Evolutionary conservation across 1,140 invertebrate genomes (phyloP), one percentile per base, ranked within the genome.

Genomic region (Saccostrea cuccullata): DNA sequence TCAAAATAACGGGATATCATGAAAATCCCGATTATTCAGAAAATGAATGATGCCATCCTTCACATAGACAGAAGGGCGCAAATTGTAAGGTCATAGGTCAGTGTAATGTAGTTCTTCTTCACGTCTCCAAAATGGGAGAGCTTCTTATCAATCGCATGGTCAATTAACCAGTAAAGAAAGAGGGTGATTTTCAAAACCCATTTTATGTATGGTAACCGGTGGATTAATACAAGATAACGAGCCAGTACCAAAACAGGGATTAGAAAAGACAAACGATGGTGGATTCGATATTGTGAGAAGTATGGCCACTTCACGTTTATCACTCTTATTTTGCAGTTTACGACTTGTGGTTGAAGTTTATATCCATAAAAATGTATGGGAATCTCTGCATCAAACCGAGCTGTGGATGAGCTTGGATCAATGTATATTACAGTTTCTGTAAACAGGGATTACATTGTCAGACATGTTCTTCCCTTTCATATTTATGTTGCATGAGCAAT

Each of bases 331-430:
- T 77, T 77, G 30, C 26, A 36, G 70, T 77, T 77, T 77, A 77
- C 70, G 70, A 77, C 70, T 77, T 77, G 70, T 17, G 70, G 70
- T 77, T 77, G 70, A 77, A 77, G 70, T 77, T 77, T 77, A 77
- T 77, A 77, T 36, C 26, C 70, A 30, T 77, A 77, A 67, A 73
- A 77, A 77, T 77, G 70, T 77, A 77, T 77, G 70, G 70, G 70
- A 77, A 77, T 30, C 15, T 13, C 13, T 77, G 70, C 70, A 77
- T 77, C 70, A 77, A 5, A 77, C 9, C 2, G 30, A 77, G 70
- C 26, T 77, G 70, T 77, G 11, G 26, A 77, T 77, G 70, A 77
- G 70, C 70, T 12, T 9, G 58, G 70, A 26, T 77, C 23, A 77
- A 77, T 77, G 70, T 36, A 77, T 77, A 77, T 30, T 77, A 77